These are phyloP conservation scores for Bicyclus anynana DNA, from an alignment of 1,140 invertebrate genomes.

Conservation along the genomic window DNA sequence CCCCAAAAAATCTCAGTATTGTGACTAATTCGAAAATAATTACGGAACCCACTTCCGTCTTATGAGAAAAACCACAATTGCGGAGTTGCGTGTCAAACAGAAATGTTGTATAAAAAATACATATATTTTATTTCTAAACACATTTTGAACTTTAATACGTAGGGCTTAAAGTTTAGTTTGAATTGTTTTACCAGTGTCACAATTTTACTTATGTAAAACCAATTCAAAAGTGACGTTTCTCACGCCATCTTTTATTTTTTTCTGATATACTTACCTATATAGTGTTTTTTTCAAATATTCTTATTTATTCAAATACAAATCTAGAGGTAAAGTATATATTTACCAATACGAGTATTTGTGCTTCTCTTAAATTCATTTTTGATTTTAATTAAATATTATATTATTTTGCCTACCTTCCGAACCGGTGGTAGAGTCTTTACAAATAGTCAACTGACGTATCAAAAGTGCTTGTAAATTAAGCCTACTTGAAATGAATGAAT, in stretches of 20 bases:
- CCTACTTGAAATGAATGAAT: too few species aligned
- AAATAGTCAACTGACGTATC: too few species aligned
- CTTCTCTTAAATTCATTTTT: too few species aligned
- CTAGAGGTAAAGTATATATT: too few species aligned
- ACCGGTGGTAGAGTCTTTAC: too few species aligned
- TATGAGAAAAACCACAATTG: constrained; percentile 59
- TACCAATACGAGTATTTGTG: too few species aligned
- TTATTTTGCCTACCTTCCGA: too few species aligned
- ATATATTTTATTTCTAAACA: constrained; percentile 26
- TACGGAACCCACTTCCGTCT: constrained; percentile 52
- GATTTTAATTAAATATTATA: too few species aligned
- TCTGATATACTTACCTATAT: too few species aligned
- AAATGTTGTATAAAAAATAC: constrained; percentile 36
- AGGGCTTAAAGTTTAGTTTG: not conserved
- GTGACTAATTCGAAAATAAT: constrained; percentile 67
- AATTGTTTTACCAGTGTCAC: not conserved
- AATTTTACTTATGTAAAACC: constrained; percentile 27
- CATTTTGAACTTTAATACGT: constrained; percentile 15
- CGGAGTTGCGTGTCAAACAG: constrained; percentile 49
- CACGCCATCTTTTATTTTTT: constrained; percentile 29
- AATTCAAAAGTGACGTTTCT: constrained; percentile 32
- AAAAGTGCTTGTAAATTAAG: too few species aligned
- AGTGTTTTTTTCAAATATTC: constrained; percentile 4
- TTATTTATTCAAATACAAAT: not conserved
- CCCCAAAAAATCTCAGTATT: constrained; percentile 50